phyloP scores from a whole-genome alignment of 2,888 invertebrate genomes.

The Nephrotoma guestfalica region DNA sequence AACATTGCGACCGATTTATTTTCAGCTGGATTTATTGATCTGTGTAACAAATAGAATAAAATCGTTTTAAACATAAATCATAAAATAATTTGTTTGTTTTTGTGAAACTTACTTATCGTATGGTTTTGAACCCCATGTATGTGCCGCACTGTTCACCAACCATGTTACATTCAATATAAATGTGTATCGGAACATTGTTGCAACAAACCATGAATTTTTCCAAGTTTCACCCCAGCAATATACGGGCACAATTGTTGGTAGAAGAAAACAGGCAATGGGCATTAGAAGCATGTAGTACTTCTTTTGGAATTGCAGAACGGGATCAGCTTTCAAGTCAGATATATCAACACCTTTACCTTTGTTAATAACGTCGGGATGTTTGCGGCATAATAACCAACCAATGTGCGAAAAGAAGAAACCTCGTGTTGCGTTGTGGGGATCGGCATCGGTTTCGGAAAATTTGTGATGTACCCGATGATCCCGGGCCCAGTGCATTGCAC shows the following conservation, averaged over 20 bases:
- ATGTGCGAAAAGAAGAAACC: slow-evolving; percentile 95
- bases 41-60: slow-evolving; percentile 16
- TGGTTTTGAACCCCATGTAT: slow-evolving; percentile 61
- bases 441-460: slow-evolving; percentile 84
- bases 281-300: slow-evolving; percentile 67
- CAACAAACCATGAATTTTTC: slow-evolving; percentile 49
- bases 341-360: slow-evolving; percentile 79
- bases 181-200: slow-evolving; percentile 61
- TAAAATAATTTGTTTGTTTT: not conserved
- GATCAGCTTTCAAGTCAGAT: slow-evolving; percentile 68
- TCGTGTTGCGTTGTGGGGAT: slow-evolving; percentile 81
- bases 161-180: slow-evolving; percentile 74
- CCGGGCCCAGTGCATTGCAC: slow-evolving; percentile 63
- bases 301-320: slow-evolving; percentile 74
- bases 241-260: slow-evolving; percentile 63
- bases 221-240: slow-evolving; percentile 64
- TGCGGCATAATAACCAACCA: slow-evolving; percentile 83
- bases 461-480: slow-evolving; percentile 84
- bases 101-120: slow-evolving; percentile 47
- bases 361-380: slow-evolving; percentile 76
- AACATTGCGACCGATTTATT: slow-evolving; percentile 45
- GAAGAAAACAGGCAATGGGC: slow-evolving; percentile 57
- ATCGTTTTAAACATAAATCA: not conserved
- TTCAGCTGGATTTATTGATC: slow-evolving; percentile 50
- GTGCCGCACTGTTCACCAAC: slow-evolving; percentile 83